These are phyloP conservation scores for Hippoglossus hippoglossus DNA, from an alignment of 2,797 vertebrate genomes.

Conservation along the genomic window DNA sequence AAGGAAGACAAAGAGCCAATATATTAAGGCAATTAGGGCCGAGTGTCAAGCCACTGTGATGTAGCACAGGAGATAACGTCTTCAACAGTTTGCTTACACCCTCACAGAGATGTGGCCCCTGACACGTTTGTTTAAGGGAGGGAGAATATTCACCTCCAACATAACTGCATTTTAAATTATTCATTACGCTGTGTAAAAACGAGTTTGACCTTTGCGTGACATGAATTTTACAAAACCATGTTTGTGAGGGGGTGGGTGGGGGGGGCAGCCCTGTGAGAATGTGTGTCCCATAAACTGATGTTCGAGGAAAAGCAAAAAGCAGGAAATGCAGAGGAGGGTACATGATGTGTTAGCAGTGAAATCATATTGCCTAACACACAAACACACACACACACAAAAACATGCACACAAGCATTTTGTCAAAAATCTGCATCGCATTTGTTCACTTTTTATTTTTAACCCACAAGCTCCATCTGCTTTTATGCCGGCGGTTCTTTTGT, in stretches of 20 bases:
- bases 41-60: slow-evolving; percentile 65
- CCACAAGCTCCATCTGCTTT: slow-evolving; percentile 37
- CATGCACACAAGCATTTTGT: not conserved
- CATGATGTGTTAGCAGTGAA: not conserved
- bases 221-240: slow-evolving; percentile 58
- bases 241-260: not conserved
- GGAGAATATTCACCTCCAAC: slow-evolving; percentile 23
- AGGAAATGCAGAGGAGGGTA: slow-evolving; percentile 6
- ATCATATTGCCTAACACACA: not conserved
- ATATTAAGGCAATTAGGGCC: slow-evolving; percentile 78
- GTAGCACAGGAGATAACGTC: slow-evolving; percentile 50
- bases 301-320: slow-evolving; percentile 1
- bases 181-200: slow-evolving; percentile 43
- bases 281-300: slow-evolving; percentile 24
- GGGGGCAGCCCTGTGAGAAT: slow-evolving; percentile 18
- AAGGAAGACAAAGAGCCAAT: slow-evolving; percentile 72
- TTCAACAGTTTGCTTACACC: slow-evolving; percentile 37
- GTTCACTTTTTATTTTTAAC: slow-evolving; percentile 34
- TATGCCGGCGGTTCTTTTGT: slow-evolving; percentile 19
- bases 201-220: slow-evolving; percentile 62
- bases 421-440: slow-evolving; percentile 13
- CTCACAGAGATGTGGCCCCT: slow-evolving; percentile 13
- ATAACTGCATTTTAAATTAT: slow-evolving; percentile 61
- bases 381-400: slow-evolving; percentile 13
- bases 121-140: slow-evolving; percentile 36